phyloP scores from a whole-genome alignment of 2,888 invertebrate species.

The Elysia crispata region DNA sequence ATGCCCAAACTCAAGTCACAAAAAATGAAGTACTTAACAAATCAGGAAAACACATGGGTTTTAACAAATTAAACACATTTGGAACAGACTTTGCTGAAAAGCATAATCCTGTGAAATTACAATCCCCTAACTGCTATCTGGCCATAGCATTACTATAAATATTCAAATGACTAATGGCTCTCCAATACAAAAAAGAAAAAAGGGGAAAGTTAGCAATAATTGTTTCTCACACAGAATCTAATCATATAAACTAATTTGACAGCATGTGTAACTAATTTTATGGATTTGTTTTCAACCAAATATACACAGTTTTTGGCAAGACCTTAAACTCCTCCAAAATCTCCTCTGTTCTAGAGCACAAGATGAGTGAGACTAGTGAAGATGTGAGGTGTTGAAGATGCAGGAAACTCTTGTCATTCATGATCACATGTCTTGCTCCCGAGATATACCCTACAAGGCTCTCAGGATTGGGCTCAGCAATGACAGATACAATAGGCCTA shows the following conservation, averaged over 20 bases:
- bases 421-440: constrained; percentile 52
- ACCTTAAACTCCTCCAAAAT: constrained; percentile 66
- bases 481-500: constrained; percentile 56
- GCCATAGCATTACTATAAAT: no score
- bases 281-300: background rate
- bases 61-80: no score
- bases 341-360: constrained; percentile 63
- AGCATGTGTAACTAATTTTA: background rate
- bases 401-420: constrained; percentile 61
- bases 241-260: background rate
- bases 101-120: no score
- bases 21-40: no score
- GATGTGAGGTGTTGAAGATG: constrained; percentile 53
- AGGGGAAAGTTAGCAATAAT: no score
- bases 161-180: no score
- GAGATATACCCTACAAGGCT: constrained; percentile 56
- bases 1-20: no score
- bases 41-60: no score
- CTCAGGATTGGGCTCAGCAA: constrained; percentile 31
- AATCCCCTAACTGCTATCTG: no score
- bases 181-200: no score
- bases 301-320: background rate
- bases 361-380: constrained; percentile 57
- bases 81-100: no score
- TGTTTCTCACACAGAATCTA: no score